Evolutionary conservation across 2,113 vertebrate species (phyloP).

Genomic region (Dasyprocta punctata): DNA sequence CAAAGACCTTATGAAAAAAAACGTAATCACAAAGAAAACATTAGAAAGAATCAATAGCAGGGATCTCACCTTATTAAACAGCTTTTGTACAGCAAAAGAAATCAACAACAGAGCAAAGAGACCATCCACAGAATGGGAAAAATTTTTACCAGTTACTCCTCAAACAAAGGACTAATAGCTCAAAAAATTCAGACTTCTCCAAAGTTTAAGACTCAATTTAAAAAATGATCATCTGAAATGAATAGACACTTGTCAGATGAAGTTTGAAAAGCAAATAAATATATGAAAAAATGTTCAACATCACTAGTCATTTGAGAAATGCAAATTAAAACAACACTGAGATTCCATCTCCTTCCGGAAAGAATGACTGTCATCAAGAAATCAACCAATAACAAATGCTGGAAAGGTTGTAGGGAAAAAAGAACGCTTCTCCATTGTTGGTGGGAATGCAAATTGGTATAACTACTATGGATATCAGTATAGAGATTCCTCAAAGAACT

Average conservation of each 20-base stretch:
- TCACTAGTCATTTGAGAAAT: too few species aligned
- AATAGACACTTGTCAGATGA: too few species aligned
- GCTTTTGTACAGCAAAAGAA: not conserved
- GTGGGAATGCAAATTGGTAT: too few species aligned
- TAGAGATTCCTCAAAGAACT: not conserved
- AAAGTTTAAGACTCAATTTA: too few species aligned
- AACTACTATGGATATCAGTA: not conserved
- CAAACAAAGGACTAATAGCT: not conserved
- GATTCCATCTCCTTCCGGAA: not conserved
- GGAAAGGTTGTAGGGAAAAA: not conserved
- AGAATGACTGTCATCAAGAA: not conserved
- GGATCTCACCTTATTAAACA: not conserved
- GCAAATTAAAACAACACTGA: too few species aligned
- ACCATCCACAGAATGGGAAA: not conserved
- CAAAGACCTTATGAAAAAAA: not conserved
- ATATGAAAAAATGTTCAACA: too few species aligned
- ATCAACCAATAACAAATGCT: not conserved
- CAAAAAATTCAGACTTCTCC: not conserved
- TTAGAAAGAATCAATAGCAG: not conserved
- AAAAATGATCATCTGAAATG: too few species aligned
- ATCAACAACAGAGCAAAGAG: not conserved
- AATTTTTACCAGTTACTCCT: not conserved
- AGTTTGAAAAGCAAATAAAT: too few species aligned
- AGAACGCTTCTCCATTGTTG: not conserved
- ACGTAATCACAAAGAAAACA: not conserved